Conservation (phyloP, 2,888 invertebrate species). For the Tetropium fuscum region DNA sequence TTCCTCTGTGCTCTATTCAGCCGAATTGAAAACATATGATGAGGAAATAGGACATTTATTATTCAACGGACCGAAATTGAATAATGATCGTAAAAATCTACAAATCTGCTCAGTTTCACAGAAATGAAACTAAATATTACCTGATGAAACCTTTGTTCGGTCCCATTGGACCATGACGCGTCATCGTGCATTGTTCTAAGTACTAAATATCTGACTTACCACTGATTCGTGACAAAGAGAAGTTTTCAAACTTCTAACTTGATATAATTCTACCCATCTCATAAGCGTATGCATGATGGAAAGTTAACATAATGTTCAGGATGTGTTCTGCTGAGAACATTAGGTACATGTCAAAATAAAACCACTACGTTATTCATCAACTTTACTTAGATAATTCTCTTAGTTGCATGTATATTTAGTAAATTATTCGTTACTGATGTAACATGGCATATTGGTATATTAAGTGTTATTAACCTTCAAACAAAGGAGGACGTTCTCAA, state of each 20-base stretch:
- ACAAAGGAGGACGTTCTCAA: too few species aligned
- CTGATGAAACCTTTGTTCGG: constrained; percentile 30
- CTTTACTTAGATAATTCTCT: constrained; percentile 27
- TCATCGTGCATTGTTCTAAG: constrained; percentile 22
- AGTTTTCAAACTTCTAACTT: constrained; percentile 36
- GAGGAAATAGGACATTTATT: constrained; percentile 42
- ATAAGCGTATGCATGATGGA: constrained; percentile 15
- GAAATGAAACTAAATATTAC: constrained; percentile 41
- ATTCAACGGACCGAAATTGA: constrained; percentile 43
- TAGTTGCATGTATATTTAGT: too few species aligned
- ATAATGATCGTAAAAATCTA: constrained; percentile 43
- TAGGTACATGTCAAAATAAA: constrained; percentile 36
- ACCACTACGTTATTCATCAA: constrained; percentile 33
- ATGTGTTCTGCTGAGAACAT: constrained; percentile 35
- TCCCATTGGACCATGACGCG: constrained; percentile 23
- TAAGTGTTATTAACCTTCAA: too few species aligned
- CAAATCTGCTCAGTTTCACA: constrained; percentile 36
- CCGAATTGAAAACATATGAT: constrained; percentile 43
- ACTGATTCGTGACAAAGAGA: constrained; percentile 36
- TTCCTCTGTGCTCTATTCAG: too few species aligned
- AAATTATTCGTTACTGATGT: too few species aligned
- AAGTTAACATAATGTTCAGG: constrained; percentile 30
- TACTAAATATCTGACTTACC: constrained; percentile 17
- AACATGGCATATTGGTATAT: too few species aligned
- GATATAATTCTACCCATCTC: constrained; percentile 32